Conservation (phyloP, 2,113 vertebrate species). For the Burhinus oedicnemus region DNA sequence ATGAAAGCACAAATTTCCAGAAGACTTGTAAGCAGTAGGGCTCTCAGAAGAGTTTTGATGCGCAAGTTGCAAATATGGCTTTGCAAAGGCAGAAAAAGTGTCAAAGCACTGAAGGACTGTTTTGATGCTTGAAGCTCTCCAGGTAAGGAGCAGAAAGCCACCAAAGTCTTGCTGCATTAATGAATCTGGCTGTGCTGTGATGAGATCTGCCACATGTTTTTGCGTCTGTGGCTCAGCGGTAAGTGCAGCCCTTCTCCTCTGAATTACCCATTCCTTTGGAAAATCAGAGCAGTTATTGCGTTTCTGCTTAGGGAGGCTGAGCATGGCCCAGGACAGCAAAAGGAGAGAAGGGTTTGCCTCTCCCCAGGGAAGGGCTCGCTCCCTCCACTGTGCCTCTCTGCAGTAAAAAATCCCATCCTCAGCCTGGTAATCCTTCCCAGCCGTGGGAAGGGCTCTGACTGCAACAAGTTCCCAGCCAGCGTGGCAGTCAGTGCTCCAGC, state of each 20-base stretch:
- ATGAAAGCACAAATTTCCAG: neutral
- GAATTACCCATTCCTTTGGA: neutral
- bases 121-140: neutral
- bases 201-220: rapidly evolving
- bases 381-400: rapidly evolving
- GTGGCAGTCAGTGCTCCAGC: neutral
- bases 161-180: rapidly evolving
- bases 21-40: neutral
- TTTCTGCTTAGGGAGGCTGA: neutral
- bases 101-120: neutral
- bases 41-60: neutral
- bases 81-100: neutral
- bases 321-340: rapidly evolving
- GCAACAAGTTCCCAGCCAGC: neutral
- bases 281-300: rapidly evolving
- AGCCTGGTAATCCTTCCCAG: neutral
- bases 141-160: neutral
- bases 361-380: neutral
- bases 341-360: neutral
- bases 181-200: rapidly evolving
- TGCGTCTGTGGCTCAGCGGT: neutral
- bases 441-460: neutral
- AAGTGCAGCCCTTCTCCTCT: neutral
- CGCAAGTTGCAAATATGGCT: neutral
- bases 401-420: neutral